Conservation (phyloP, 1,140 invertebrate genomes). For the Fopius arisanus region DNA sequence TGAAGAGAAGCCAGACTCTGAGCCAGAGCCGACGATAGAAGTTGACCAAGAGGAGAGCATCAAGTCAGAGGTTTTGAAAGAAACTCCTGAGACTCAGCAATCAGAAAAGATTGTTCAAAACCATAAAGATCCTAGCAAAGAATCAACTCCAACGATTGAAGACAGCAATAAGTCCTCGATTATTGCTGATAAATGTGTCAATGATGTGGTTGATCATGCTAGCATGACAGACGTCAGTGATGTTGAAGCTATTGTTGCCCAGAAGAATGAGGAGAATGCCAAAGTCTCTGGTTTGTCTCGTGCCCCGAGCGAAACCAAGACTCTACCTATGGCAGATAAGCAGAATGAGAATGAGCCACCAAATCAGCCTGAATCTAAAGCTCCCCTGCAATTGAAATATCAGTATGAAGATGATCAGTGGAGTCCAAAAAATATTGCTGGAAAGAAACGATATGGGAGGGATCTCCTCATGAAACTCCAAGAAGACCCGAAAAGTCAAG, state of each 20-base stretch:
- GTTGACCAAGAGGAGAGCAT: background rate
- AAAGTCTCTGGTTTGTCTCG: slow-evolving; percentile 52
- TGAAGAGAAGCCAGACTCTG: background rate
- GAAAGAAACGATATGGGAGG: slow-evolving; percentile 83
- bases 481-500: slow-evolving; percentile 74
- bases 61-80: background rate
- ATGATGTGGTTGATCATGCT: slow-evolving; percentile 57
- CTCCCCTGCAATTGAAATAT: slow-evolving; percentile 47
- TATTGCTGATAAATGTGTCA: slow-evolving; percentile 38
- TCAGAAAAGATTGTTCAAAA: slow-evolving; percentile 4
- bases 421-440: slow-evolving; percentile 82
- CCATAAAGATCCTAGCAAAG: slow-evolving; percentile 40
- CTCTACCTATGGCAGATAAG: slow-evolving; percentile 43
- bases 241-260: slow-evolving; percentile 57
- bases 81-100: background rate
- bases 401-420: slow-evolving; percentile 78
- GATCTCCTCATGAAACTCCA: slow-evolving; percentile 81
- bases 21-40: background rate
- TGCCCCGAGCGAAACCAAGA: slow-evolving; percentile 30
- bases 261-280: slow-evolving; percentile 64
- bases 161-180: slow-evolving; percentile 36
- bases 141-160: slow-evolving; percentile 40
- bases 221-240: slow-evolving; percentile 43
- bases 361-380: slow-evolving; percentile 32
- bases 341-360: slow-evolving; percentile 36